phyloP scores from a whole-genome alignment of 2,797 vertebrate species.

The Phalanger gymnotis region DNA sequence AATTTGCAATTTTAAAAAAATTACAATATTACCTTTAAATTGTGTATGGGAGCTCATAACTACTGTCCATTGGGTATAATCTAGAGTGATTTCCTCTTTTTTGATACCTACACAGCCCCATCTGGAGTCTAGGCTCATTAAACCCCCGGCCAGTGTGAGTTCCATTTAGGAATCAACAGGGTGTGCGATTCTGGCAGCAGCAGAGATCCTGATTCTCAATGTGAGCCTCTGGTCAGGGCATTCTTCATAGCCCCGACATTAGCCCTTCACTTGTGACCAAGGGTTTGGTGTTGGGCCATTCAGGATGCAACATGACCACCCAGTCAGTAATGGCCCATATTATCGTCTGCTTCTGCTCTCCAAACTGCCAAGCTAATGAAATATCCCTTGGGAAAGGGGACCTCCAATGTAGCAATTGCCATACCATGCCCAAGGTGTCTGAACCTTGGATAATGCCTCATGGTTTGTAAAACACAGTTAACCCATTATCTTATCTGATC shows the following conservation, averaged over 20 bases:
- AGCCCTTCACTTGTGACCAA: not conserved
- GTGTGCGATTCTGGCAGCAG: slow-evolving; percentile 51
- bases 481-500: not conserved
- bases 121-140: slow-evolving; percentile 70
- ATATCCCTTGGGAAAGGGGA: not conserved
- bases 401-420: not conserved
- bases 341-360: not conserved
- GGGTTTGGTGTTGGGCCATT: not conserved
- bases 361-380: not conserved
- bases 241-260: not conserved
- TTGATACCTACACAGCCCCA: slow-evolving; percentile 8
- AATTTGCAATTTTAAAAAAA: slow-evolving; percentile 72
- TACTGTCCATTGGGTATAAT: slow-evolving; percentile 59
- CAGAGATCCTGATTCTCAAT: slow-evolving; percentile 14
- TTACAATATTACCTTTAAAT: slow-evolving; percentile 76
- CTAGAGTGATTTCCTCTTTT: slow-evolving; percentile 66
- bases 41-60: slow-evolving; percentile 60
- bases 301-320: not conserved
- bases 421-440: not conserved
- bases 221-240: not conserved
- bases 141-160: slow-evolving; percentile 51
- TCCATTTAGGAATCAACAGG: slow-evolving; percentile 16
- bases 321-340: not conserved
- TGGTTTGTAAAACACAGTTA: not conserved
- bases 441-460: not conserved